Base-by-base conservation (phyloP, 2,888 invertebrate species). In the Dioctria rufipes region DNA sequence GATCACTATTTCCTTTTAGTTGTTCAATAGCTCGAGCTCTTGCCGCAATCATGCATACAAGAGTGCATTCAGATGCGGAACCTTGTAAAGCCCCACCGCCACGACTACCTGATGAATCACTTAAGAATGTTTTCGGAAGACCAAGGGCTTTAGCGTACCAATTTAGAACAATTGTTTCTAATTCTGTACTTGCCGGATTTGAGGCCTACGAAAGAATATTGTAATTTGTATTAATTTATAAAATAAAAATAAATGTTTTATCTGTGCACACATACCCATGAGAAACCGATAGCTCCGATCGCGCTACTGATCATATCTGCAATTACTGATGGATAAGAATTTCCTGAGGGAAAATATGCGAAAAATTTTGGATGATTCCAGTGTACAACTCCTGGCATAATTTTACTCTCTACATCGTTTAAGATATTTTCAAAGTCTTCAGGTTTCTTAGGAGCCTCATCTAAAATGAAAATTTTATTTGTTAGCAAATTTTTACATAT, bases 361-460 rank as follows among this genome's bases (percentile, higher is more conserved):
- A 97, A 96, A 88, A 98, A 98, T 83, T 95, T 91, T 0, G 97
- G 96, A 90, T 97, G 97, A 88, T 97, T 96, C 97, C 97, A 97
- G 86, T 97, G 95, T 0, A 96, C 96, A 79, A 95, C 92, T 80
- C 95, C 95, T 0, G 94, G 94, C 94, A 95, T 94, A 77, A 95
- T 94, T 86, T 94, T 94, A 40, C 91, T 90, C 85, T 95, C 94
- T 37, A 95, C 93, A 86, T 96, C 96, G 65, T 90, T 90, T 91
- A 96, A 93, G 83, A 96, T 94, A 81, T 91, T 88, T 80, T 93
- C 92, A 93, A 95, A 96, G 66, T 91, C 87, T 87, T 96, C 95
- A 0, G 93, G 92, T 66, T 93, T 90, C 73, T 91, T 88, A 0
- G 96, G 96, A 1, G 96, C 93, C 84, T 93, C 92, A 46, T 89